Evolutionary conservation across 1,140 invertebrate genomes (phyloP), one percentile per base, ranked within the genome.

Genomic region (Steinernema khuongi): DNA sequence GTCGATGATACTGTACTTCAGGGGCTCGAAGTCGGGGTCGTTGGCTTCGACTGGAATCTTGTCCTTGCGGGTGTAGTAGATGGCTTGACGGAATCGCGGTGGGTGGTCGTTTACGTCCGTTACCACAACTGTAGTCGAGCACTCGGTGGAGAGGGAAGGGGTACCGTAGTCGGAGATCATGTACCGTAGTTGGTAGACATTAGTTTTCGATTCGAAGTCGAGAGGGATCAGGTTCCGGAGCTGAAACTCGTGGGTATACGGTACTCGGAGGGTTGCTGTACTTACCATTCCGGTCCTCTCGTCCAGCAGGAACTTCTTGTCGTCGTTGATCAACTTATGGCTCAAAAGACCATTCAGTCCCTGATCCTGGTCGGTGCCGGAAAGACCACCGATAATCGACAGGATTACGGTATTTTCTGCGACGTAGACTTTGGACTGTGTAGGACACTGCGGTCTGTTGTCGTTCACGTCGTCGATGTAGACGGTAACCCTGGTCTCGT

Each of bases 341-440:
- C 50, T 60, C 2, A 60, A 22, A 60, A 60, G 89, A 1, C 93
- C 93, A 87, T 96, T 96, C 1, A 90, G 87, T 36, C 91, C 93
- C 82, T 93, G 91, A 86, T 97, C 95, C 2, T 91, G 88, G 87
- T 97, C 95, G 1, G 91, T 94, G 17, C 94, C 94, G 0, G 92
- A 93, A 2, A 96, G 91, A 22, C 81, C 79, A 0, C 95, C 86
- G 0, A 97, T 91, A 80, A 91, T 94, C 1, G 92, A 91, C 0
- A 94, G 94, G 73, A 96, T 92, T 76, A 91, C 91, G n/a, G 93
- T 91, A 87, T 96, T 94, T 87, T 97, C 95, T 0, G 92, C 90
- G 7, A 96, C 90, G 0, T 91, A 91, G 0, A 92, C 91, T 36
- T 91, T 92, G 83, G 96, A 97, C 79, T 92, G 91, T 79, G 90